Conservation (phyloP, 2,888 invertebrate genomes). For the Cephus rjabovi region DNA sequence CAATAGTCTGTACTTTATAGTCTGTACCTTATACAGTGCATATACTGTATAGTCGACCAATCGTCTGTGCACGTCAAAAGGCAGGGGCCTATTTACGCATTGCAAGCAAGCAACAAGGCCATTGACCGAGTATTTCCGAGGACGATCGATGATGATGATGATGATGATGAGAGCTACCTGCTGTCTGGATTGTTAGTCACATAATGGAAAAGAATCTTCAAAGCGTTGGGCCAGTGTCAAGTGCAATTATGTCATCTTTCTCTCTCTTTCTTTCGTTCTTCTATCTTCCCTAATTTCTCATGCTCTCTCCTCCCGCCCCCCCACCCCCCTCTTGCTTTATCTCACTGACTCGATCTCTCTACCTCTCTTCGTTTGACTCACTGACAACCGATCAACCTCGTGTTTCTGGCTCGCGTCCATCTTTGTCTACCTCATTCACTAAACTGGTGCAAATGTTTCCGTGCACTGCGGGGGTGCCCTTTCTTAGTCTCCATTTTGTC, state of each 20-base stretch:
- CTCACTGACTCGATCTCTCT: background rate
- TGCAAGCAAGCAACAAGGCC: slow-evolving; percentile 29
- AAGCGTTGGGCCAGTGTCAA: background rate
- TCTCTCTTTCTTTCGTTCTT: slow-evolving; percentile 13
- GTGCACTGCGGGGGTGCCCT: background rate
- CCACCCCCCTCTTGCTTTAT: background rate
- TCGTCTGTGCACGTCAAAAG: background rate
- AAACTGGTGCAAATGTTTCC: slow-evolving; percentile 1
- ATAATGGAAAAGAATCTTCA: slow-evolving; percentile 37
- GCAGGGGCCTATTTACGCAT: slow-evolving; percentile 19
- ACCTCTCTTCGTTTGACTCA: background rate
- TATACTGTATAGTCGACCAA: background rate
- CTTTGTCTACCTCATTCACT: background rate
- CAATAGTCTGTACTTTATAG: background rate
- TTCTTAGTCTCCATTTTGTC: background rate
- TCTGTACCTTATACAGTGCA: background rate
- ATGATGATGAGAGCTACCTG: slow-evolving; percentile 36
- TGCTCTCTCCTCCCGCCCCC: slow-evolving; percentile 2
- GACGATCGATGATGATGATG: slow-evolving; percentile 41
- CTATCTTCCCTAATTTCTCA: slow-evolving; percentile 6
- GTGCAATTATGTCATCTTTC: slow-evolving; percentile 5
- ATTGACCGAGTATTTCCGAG: slow-evolving; percentile 41
- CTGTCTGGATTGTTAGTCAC: slow-evolving; percentile 42
- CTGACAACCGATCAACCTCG: background rate
- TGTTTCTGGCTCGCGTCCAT: background rate